phyloP scores from a whole-genome alignment of 2,797 vertebrate species.

The Malacoctenus gilli region DNA sequence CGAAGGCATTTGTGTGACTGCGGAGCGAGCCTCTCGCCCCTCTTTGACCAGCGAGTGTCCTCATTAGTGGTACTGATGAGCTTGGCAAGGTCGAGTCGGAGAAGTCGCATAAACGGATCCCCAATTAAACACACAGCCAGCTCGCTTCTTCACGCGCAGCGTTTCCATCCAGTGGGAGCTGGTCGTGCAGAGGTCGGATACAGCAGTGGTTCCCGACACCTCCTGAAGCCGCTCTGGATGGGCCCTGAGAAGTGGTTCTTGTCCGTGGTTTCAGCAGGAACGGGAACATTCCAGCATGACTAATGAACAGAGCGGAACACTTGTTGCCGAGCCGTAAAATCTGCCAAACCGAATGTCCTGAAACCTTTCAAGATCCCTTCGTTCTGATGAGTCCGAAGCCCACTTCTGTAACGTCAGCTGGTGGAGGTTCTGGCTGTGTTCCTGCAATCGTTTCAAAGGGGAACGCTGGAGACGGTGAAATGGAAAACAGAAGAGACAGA shows the following conservation, averaged over 20 bases:
- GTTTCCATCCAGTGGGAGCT: background rate
- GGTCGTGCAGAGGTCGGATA: too few relatives aligned
- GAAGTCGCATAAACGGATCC: constrained; percentile 30
- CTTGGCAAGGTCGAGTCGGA: constrained; percentile 39
- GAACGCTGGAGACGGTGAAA: constrained; percentile 14
- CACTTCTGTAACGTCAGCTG: too few relatives aligned
- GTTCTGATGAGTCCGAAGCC: too few relatives aligned
- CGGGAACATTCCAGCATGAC: too few relatives aligned
- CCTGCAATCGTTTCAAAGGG: background rate
- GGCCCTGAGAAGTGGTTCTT: too few relatives aligned
- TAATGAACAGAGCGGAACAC: too few relatives aligned
- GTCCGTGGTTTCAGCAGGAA: too few relatives aligned
- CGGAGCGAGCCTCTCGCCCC: constrained; percentile 30
- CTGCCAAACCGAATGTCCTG: too few relatives aligned
- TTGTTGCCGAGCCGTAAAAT: too few relatives aligned
- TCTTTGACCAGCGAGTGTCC: constrained; percentile 36
- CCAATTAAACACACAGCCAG: constrained; percentile 21
- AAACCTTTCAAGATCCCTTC: too few relatives aligned
- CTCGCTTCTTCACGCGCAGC: background rate
- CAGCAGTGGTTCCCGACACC: too few relatives aligned
- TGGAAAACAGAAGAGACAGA: constrained; percentile 23
- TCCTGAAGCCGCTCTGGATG: too few relatives aligned
- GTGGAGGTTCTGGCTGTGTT: background rate
- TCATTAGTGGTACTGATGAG: constrained; percentile 60
- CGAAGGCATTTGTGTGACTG: constrained; percentile 38